These are phyloP conservation scores for Melanogrammus aeglefinus DNA, from an alignment of 2,797 vertebrate genomes.

Conservation along the genomic window DNA sequence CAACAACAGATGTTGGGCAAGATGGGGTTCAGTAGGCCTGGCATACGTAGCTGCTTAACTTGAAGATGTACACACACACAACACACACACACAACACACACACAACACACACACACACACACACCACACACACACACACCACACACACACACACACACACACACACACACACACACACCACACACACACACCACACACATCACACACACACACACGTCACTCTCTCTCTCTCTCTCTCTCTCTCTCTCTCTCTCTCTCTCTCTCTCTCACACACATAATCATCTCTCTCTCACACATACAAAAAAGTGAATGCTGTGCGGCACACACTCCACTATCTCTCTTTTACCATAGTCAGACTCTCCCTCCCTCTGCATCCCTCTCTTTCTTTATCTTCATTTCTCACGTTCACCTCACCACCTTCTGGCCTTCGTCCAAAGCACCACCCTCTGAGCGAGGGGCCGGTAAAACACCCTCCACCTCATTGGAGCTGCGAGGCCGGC, in stretches of 20 bases:
- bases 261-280: not conserved
- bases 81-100: constrained; percentile 11
- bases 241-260: too few relatives aligned
- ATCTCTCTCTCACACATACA: too few relatives aligned
- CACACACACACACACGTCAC: too few relatives aligned
- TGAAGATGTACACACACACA: constrained; percentile 13
- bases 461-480: too few relatives aligned
- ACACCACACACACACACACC: constrained; percentile 1
- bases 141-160: constrained; percentile 8
- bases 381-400: constrained; percentile 6
- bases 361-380: constrained; percentile 9
- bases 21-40: constrained; percentile 45
- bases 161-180: not conserved
- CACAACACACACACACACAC: constrained; percentile 10
- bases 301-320: not conserved
- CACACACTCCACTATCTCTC: constrained; percentile 6
- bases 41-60: constrained; percentile 32
- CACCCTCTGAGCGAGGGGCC: too few relatives aligned
- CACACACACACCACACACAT: not conserved
- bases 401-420: constrained; percentile 12
- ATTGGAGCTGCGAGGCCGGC: not conserved
- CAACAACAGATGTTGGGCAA: constrained; percentile 44
- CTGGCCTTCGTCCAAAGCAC: not conserved
- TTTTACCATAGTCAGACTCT: constrained; percentile 10
- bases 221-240: too few relatives aligned